Base-by-base conservation (phyloP, 2,113 vertebrate species). In the Thalassoma bifasciatum region DNA sequence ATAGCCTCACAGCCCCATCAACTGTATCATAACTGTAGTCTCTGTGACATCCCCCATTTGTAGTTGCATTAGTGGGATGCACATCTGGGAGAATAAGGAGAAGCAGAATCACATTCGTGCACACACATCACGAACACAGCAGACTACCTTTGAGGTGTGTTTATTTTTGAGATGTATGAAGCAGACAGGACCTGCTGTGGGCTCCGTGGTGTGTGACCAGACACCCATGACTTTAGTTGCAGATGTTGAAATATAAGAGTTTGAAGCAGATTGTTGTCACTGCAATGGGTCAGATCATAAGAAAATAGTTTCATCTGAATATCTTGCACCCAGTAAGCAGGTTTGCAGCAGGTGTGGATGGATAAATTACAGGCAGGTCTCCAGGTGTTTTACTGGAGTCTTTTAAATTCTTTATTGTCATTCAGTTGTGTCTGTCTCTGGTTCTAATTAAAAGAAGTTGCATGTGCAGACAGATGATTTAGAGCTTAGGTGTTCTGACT, bases 81-180 rank as follows among this genome's bases (percentile, higher is more conserved):
- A 86, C 86, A 84, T 89, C 85, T 91, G 90, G 85, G 86, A 72
- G 79, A 46, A 72, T 72, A 36, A 37, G n/a, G n/a, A 57, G 77
- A 79, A 80, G 73, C 77, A 58, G 60, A 62, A 53, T 24, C 22
- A 36, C 56, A 75, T 61, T 60, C 57, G 57, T 14, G 44, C 42
- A 62, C 59, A 71, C 26, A 7, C 5, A 5, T 49, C 23, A 37
- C 40, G 16, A 37, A 34, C 19, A 64, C 44, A 22, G 69, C 40
- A 49, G 70, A 79, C 83, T 26, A 19, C 59, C 61, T 68, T 50
- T 22, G 69, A 46, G 47, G 75, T 75, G 86, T 85, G 52, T 86
- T 89, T 75, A 88, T 89, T 90, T 88, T 67, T 2, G 56, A 77
- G 47, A 64, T 65, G 82, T 86, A 83, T 84, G 81, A 75, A 8